phyloP scores from a whole-genome alignment of 2,888 invertebrate species.

The Taenaris catops region DNA sequence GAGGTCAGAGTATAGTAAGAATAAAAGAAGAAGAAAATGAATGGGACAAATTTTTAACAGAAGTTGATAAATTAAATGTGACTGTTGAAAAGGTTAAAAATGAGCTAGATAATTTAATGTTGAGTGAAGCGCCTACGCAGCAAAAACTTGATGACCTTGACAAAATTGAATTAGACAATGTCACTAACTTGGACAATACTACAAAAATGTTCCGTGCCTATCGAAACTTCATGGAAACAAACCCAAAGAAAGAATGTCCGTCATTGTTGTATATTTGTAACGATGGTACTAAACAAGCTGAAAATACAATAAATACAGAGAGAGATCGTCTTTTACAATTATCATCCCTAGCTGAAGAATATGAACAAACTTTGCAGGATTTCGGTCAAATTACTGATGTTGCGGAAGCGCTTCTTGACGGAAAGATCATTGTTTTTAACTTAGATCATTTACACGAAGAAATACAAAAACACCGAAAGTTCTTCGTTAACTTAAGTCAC shows the following conservation, averaged over 20 bases:
- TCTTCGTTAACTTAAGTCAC: conserved; percentile 93
- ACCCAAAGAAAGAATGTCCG: conserved; percentile 85
- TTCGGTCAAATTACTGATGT: conserved; percentile 92
- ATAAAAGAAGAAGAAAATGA: conserved; percentile 81
- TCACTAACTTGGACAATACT: conserved; percentile 80
- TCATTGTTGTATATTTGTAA: conserved; percentile 82
- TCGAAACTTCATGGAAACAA: conserved; percentile 82
- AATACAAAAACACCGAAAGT: conserved; percentile 93
- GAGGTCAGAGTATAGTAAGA: conserved; percentile 54
- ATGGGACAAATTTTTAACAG: conserved; percentile 86
- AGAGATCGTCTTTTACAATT: conserved; percentile 88
- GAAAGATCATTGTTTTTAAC: conserved; percentile 86
- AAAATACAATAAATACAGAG: conserved; percentile 84
- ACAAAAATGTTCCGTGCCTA: conserved; percentile 82
- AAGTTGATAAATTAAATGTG: conserved; percentile 78
- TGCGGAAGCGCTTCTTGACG: conserved; percentile 89
- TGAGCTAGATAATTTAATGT: conserved; percentile 75
- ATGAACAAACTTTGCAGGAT: conserved; percentile 92
- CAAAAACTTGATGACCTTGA: conserved; percentile 85
- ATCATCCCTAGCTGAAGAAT: conserved; percentile 89
- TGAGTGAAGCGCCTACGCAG: conserved; percentile 83
- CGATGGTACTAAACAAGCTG: conserved; percentile 84
- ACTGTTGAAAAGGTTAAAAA: conserved; percentile 69
- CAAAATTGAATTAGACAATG: conserved; percentile 83
- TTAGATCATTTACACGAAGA: conserved; percentile 92